Evolutionary conservation across 2,888 invertebrate genomes (phyloP).

Genomic region (Sthenelais limicola): DNA sequence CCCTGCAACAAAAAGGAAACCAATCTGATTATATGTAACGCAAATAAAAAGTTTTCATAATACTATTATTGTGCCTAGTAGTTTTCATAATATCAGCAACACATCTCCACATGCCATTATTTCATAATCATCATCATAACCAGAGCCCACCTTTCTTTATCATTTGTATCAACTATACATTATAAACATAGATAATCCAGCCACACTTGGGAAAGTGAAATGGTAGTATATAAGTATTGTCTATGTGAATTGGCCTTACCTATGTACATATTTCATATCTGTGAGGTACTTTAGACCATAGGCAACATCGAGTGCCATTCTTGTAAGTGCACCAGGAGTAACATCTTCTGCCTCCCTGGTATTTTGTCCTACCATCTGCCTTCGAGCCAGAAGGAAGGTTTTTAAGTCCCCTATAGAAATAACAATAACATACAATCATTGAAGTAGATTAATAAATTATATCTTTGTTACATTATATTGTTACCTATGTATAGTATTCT

Average conservation of each 20-base stretch:
- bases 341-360: conserved; percentile 79
- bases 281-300: conserved; percentile 88
- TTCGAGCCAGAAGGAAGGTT: conserved; percentile 87
- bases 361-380: conserved; percentile 80
- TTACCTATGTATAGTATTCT: no score
- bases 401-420: conserved; percentile 87
- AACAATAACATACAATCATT: no score
- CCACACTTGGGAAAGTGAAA: not conserved
- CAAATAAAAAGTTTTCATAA: not conserved
- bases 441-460: no score
- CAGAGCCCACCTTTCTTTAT: no score
- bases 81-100: no score
- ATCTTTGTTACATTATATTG: no score
- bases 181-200: not conserved
- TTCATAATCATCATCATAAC: no score
- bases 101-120: no score
- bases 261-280: conserved; percentile 87
- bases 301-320: conserved; percentile 90
- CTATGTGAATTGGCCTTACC: conserved; percentile 71
- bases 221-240: not conserved
- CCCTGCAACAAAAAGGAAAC: conserved; percentile 76
- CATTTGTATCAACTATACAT: no score
- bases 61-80: not conserved
- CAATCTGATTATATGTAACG: not conserved
- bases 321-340: conserved; percentile 84